Evolutionary conservation across 2,797 vertebrate genomes (phyloP).

Genomic region (Anas acuta): DNA sequence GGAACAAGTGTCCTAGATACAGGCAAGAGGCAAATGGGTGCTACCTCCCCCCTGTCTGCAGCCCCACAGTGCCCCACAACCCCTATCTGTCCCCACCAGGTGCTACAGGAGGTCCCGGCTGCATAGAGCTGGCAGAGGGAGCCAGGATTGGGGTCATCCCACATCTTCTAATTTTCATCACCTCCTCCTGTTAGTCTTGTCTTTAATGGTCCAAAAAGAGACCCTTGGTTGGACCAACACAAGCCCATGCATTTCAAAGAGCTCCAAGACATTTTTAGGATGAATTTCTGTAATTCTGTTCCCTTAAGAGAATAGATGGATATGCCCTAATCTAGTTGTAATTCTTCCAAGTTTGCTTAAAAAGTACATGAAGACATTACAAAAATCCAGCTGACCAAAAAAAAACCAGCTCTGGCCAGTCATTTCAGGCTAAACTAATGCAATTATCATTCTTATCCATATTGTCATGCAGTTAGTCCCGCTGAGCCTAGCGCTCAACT

Average conservation of each 20-base stretch:
- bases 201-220: not conserved
- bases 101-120: not conserved
- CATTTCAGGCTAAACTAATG: constrained; percentile 40
- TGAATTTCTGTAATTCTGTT: not conserved
- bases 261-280: not conserved
- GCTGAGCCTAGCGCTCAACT: constrained; percentile 15
- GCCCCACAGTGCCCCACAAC: not conserved
- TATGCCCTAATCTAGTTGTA: not conserved
- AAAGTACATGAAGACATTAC: constrained; percentile 50
- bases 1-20: not conserved
- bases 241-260: not conserved
- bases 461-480: constrained; percentile 53
- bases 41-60: not conserved
- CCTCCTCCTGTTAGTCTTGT: not conserved
- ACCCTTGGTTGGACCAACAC: not conserved
- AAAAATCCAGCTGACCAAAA: constrained; percentile 51
- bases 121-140: not conserved
- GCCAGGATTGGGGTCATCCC: not conserved
- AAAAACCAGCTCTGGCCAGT: not conserved
- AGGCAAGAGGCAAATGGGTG: not conserved
- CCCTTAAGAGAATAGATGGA: not conserved
- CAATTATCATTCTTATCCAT: constrained; percentile 60
- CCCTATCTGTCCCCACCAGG: rapidly evolving
- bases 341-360: constrained; percentile 59
- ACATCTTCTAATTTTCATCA: not conserved